A percentile compares a stretch with the other conserved stretches of the same genome.
These are phyloP conservation scores for Parauchenoglanis ngamensis DNA, from an alignment of 2,797 vertebrate genomes.

Conservation along the genomic window DNA sequence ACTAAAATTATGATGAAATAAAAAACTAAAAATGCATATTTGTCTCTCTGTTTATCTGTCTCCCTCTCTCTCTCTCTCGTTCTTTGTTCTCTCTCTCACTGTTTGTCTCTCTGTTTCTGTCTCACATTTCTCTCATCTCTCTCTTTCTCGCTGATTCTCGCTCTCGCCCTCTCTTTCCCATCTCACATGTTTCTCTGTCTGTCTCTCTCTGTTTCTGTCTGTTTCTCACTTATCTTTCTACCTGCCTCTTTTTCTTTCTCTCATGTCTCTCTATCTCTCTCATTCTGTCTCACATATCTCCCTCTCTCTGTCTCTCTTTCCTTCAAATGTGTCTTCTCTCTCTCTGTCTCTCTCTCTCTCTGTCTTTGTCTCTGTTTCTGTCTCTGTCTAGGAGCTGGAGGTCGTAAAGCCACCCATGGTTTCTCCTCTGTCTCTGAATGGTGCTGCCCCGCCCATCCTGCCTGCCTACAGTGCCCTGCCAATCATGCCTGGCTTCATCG, in stretches of 20 bases:
- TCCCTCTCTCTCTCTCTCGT: not conserved
- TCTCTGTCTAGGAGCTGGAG: slow-evolving; percentile 69
- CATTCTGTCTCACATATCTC: not conserved
- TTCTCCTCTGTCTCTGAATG: slow-evolving; percentile 73
- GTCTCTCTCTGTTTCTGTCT: not conserved
- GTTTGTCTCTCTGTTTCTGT: not conserved
- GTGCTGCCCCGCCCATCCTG: slow-evolving; percentile 69
- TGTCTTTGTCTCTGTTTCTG: not conserved
- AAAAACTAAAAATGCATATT: not conserved
- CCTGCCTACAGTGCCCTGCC: slow-evolving; percentile 77
- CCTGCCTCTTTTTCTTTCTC: not conserved
- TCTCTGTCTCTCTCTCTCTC: not conserved
- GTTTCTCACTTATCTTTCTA: not conserved
- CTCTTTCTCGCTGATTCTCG: not conserved
- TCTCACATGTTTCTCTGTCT: not conserved
- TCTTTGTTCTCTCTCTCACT: not conserved
- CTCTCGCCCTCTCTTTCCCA: not conserved
- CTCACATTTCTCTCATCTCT: not conserved
- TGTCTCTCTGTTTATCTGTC: not conserved
- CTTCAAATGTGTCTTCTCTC: not conserved
- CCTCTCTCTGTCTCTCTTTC: not conserved
- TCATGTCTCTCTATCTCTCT: not conserved
- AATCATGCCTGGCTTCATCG: slow-evolving; percentile 77
- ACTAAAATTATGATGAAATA: not conserved
- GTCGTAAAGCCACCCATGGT: slow-evolving; percentile 72